phyloP scores from a whole-genome alignment of 2,888 invertebrate genomes.

The Leptothorax acervorum region DNA sequence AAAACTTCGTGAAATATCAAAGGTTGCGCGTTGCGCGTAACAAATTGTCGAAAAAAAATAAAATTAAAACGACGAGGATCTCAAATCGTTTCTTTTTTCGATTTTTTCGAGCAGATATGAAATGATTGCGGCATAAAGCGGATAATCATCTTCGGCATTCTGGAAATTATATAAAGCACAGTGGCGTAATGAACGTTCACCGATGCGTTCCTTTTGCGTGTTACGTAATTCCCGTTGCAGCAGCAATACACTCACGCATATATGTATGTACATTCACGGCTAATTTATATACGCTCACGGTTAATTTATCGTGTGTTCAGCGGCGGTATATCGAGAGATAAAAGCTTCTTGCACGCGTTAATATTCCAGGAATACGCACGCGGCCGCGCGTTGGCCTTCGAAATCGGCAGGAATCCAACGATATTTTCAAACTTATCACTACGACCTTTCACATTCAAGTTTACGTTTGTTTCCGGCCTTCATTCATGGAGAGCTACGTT shows the following conservation, averaged over 20 bases:
- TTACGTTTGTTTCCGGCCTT: conserved; percentile 50
- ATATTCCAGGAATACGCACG: conserved; percentile 20
- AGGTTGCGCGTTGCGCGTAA: neutral
- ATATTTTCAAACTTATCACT: conserved; percentile 46
- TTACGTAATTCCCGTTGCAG: conserved; percentile 43
- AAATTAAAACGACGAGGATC: neutral
- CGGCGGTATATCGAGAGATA: conserved; percentile 17
- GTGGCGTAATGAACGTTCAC: conserved; percentile 26
- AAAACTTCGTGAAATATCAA: conserved; percentile 28
- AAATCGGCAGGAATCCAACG: neutral
- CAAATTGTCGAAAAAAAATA: neutral
- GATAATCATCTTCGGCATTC: conserved; percentile 42
- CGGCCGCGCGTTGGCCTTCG: neutral
- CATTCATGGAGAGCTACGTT: conserved; percentile 40
- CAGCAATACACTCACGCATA: neutral
- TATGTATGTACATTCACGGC: no score
- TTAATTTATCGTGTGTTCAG: conserved; percentile 37
- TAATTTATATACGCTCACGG: conserved; percentile 3
- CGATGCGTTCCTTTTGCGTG: conserved; percentile 35
- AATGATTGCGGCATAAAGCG: conserved; percentile 20
- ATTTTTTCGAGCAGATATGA: neutral
- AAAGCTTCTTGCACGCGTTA: conserved; percentile 23
- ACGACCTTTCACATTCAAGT: conserved; percentile 33
- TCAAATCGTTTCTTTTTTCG: neutral
- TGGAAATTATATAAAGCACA: conserved; percentile 44